Percentiles rank a stretch among this genome's conserved stretches.
These are phyloP conservation scores for Nicator chloris DNA, from an alignment of 2,113 vertebrate genomes.

Conservation along the genomic window DNA sequence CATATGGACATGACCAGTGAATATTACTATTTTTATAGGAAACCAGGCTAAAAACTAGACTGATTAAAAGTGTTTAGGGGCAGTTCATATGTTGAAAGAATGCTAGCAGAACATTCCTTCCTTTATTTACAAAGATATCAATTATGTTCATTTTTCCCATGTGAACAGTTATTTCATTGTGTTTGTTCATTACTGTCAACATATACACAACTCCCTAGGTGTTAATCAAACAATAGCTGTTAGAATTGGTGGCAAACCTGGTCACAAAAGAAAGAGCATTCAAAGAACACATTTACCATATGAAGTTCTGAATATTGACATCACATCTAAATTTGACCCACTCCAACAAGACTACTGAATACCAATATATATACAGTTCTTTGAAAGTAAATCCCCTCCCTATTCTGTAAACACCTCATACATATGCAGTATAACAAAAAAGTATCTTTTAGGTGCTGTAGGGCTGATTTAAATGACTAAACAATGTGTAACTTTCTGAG, in stretches of 20 bases:
- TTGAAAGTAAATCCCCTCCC: not conserved
- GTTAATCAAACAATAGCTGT: not conserved
- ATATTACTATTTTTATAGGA: not conserved
- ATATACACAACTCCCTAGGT: not conserved
- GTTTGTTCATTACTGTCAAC: not conserved
- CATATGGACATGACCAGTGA: not conserved
- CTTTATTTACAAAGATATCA: not conserved
- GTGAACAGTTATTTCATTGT: not conserved
- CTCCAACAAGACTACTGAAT: not conserved
- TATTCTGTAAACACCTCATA: not conserved
- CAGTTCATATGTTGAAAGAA: not conserved
- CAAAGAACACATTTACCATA: not conserved
- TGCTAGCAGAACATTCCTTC: not conserved
- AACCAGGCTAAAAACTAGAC: not conserved
- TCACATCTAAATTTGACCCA: not conserved
- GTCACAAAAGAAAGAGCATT: not conserved
- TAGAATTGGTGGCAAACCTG: not conserved
- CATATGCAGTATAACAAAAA: not conserved
- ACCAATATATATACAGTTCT: not conserved
- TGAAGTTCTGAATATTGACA: not conserved
- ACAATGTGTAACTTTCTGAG: not conserved
- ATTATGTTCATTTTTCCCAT: not conserved
- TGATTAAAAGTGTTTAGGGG: not conserved
- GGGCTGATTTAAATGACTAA: not conserved
- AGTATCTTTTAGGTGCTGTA: not conserved